Conservation (phyloP, 2,888 invertebrate species). For the Brachylomia viminalis region DNA sequence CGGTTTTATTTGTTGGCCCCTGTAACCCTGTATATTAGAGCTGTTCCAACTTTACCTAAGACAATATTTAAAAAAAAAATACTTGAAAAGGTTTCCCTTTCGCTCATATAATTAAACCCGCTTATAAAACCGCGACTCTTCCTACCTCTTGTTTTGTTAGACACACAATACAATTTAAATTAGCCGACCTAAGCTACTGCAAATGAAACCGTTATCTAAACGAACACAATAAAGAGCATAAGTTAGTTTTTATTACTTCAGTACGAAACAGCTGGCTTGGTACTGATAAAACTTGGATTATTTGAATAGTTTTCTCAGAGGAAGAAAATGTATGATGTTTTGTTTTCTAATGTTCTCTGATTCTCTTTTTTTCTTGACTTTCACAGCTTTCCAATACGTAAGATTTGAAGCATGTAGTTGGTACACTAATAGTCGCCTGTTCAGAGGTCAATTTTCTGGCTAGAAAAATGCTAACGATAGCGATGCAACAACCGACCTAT, state of each 20-base stretch:
- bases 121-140: conserved; percentile 7
- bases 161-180: conserved; percentile 55
- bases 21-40: background rate
- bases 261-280: conserved; percentile 35
- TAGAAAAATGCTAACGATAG: too few species aligned
- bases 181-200: conserved; percentile 53
- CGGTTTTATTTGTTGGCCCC: too few species aligned
- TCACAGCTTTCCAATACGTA: background rate
- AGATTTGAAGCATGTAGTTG: background rate
- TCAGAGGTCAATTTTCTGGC: too few species aligned
- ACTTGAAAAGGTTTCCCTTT: background rate
- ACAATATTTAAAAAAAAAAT: background rate
- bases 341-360: conserved; percentile 5
- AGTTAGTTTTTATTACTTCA: conserved; percentile 52
- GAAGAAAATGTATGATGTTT: conserved; percentile 5
- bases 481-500: too few species aligned
- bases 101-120: conserved; percentile 7
- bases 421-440: too few species aligned
- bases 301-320: conserved; percentile 32
- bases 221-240: conserved; percentile 32
- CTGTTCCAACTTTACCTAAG: background rate
- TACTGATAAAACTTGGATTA: conserved; percentile 47
- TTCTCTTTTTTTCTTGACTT: background rate
- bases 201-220: conserved; percentile 57
- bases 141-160: conserved; percentile 23